phyloP scores from a whole-genome alignment of 2,797 vertebrate genomes.

The Micromesistius poutassou region DNA sequence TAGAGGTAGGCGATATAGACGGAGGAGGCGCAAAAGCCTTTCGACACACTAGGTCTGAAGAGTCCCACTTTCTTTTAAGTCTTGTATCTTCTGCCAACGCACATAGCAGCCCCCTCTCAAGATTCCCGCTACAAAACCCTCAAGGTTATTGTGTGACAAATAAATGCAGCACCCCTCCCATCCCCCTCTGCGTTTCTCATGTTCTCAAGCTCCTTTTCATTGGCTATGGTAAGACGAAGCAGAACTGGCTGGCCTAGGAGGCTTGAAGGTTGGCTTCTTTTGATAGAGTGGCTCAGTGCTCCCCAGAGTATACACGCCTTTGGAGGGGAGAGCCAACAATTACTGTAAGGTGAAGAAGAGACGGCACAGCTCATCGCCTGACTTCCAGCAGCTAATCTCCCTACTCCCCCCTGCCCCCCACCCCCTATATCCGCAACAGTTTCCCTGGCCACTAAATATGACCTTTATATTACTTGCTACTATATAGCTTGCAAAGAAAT shows the following conservation, averaged over 20 bases:
- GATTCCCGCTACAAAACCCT: slow-evolving; percentile 45
- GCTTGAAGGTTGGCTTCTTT: slow-evolving; percentile 61
- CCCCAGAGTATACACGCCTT: slow-evolving; percentile 58
- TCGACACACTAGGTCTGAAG: slow-evolving; percentile 41
- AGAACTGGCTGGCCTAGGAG: slow-evolving; percentile 53
- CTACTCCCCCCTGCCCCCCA: slow-evolving; percentile 28
- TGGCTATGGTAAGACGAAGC: slow-evolving; percentile 44
- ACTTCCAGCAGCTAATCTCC: slow-evolving; percentile 43
- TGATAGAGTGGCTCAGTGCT: slow-evolving; percentile 60
- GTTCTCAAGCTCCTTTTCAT: slow-evolving; percentile 37
- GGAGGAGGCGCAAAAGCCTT: slow-evolving; percentile 39
- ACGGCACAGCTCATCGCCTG: slow-evolving; percentile 45
- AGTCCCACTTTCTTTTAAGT: slow-evolving; percentile 35
- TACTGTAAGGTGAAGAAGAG: slow-evolving; percentile 52
- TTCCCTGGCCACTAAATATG: slow-evolving; percentile 22
- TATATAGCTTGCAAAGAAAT: slow-evolving; percentile 1
- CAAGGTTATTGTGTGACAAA: slow-evolving; percentile 53
- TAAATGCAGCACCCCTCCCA: slow-evolving; percentile 26
- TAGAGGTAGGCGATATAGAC: slow-evolving; percentile 19
- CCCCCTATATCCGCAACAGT: slow-evolving; percentile 35
- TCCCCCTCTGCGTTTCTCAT: slow-evolving; percentile 18
- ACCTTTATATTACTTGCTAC: slow-evolving; percentile 2
- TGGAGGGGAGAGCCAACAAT: slow-evolving; percentile 52
- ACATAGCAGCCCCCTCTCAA: slow-evolving; percentile 41
- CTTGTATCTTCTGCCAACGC: slow-evolving; percentile 41